Percentiles rank a stretch among this genome's conserved stretches.
phyloP scores from a whole-genome alignment of 2,888 invertebrate species.

The Clivina fossor region DNA sequence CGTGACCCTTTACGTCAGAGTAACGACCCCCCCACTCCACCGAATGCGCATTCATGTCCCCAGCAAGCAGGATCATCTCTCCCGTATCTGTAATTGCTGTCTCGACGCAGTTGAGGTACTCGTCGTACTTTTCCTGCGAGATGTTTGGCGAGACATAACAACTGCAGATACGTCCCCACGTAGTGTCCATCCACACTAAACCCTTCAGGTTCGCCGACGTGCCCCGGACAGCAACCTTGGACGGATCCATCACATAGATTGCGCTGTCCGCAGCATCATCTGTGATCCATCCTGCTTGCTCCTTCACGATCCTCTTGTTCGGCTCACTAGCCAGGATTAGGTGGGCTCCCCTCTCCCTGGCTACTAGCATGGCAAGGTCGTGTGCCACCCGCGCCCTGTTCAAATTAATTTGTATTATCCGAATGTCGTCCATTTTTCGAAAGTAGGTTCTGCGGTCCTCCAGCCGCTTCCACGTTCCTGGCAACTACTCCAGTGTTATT shows the following conservation, averaged over 20 bases:
- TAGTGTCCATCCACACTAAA: not conserved
- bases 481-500: no score
- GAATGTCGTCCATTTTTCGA: no score
- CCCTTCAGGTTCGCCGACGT: not conserved
- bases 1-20: no score
- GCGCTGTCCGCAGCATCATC: not conserved
- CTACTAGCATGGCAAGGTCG: not conserved
- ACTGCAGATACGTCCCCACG: not conserved
- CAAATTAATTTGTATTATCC: not conserved
- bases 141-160: not conserved
- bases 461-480: no score
- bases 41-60: not conserved
- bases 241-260: not conserved
- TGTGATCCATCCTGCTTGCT: not conserved
- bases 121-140: not conserved
- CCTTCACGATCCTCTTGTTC: not conserved
- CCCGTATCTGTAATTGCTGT: not conserved
- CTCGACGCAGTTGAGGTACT: not conserved
- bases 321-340: not conserved
- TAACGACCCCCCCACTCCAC: not conserved
- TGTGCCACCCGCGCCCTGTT: conserved; percentile 1
- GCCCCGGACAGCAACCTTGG: not conserved
- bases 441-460: no score
- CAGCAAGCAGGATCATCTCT: not conserved
- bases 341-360: not conserved